phyloP scores from a whole-genome alignment of 2,797 vertebrate genomes.

The Rhinella marina region DNA sequence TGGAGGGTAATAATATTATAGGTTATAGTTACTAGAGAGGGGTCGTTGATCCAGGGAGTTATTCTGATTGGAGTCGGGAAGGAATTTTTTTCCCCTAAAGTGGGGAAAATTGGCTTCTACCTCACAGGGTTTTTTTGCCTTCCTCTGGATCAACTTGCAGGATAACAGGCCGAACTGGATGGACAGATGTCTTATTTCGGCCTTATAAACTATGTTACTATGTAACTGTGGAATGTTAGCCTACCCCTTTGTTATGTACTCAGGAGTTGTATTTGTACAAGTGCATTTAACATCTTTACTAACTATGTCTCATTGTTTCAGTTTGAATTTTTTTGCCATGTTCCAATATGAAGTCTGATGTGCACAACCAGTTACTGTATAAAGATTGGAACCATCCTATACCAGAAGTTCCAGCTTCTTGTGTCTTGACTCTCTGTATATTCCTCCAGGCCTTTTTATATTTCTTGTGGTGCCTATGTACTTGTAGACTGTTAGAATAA shows the following conservation, averaged over 20 bases:
- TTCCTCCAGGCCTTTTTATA: background rate
- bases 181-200: too few species aligned
- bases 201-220: too few species aligned
- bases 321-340: background rate
- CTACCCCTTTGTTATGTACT: background rate
- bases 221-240: background rate
- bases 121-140: too few species aligned
- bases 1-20: too few species aligned
- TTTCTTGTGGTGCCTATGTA: background rate
- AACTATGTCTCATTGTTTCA: conserved; percentile 9
- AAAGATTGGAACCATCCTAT: background rate
- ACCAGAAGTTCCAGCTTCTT: background rate
- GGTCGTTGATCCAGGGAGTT: too few species aligned
- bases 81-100: too few species aligned
- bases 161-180: too few species aligned
- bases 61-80: too few species aligned
- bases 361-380: background rate
- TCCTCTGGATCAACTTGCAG: too few species aligned
- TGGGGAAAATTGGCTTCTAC: too few species aligned
- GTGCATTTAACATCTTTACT: background rate
- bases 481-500: too few species aligned
- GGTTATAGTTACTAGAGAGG: too few species aligned
- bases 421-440: background rate
- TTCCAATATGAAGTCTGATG: background rate
- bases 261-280: background rate